These are phyloP conservation scores for Phengaris arion DNA, from an alignment of 2,888 invertebrate species.

Conservation along the genomic window DNA sequence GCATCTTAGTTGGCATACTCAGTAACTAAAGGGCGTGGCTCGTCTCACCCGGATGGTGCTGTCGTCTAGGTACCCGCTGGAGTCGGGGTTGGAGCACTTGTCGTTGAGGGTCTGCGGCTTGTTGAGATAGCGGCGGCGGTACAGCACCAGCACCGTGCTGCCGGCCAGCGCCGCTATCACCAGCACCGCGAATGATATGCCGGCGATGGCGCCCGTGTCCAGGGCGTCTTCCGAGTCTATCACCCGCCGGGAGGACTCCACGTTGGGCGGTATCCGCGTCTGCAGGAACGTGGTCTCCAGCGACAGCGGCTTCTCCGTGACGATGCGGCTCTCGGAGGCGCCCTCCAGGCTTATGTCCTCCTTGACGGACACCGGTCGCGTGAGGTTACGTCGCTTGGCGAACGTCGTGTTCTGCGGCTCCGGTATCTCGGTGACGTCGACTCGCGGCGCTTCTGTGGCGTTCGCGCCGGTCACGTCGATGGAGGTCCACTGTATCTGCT, in stretches of 20 bases:
- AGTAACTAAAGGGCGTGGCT: neutral
- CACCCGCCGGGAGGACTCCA: slow-evolving; percentile 66
- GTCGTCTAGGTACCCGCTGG: slow-evolving; percentile 92
- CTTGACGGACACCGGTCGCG: slow-evolving; percentile 60
- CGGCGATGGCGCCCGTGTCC: slow-evolving; percentile 83
- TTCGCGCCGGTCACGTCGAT: slow-evolving; percentile 46
- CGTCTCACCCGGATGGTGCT: slow-evolving; percentile 88
- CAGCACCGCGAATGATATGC: slow-evolving; percentile 84
- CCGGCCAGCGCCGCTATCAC: slow-evolving; percentile 82
- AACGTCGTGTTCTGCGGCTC: slow-evolving; percentile 55
- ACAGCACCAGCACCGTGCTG: slow-evolving; percentile 83
- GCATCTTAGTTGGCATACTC: neutral
- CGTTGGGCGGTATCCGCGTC: slow-evolving; percentile 65
- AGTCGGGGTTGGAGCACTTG: slow-evolving; percentile 91
- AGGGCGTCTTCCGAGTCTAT: slow-evolving; percentile 62
- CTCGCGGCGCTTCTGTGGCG: slow-evolving; percentile 46
- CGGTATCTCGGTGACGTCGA: slow-evolving; percentile 52
- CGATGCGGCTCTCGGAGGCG: slow-evolving; percentile 64
- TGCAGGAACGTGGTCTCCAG: slow-evolving; percentile 68
- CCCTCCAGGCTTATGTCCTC: slow-evolving; percentile 52
- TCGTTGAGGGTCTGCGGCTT: slow-evolving; percentile 91
- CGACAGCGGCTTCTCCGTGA: slow-evolving; percentile 70
- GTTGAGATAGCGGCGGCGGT: slow-evolving; percentile 86
- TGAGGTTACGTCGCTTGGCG: slow-evolving; percentile 59
- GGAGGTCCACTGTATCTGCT: slow-evolving; percentile 50